phyloP scores from a whole-genome alignment of 1,140 invertebrate genomes.

The Achroia grisella region DNA sequence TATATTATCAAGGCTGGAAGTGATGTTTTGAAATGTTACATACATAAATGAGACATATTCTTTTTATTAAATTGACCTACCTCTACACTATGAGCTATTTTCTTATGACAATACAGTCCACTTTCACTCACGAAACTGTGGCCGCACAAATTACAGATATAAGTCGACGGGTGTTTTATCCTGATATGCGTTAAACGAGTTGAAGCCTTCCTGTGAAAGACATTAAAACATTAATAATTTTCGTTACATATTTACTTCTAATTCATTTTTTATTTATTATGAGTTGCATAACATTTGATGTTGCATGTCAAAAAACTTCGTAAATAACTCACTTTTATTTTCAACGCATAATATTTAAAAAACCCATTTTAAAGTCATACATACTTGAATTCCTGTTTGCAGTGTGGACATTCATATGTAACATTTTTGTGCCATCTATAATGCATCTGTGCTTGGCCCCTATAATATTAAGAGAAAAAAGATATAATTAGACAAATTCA shows the following conservation, averaged over 20 bases:
- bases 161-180: constrained; percentile 54
- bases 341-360: too few relatives aligned
- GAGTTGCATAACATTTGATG: too few relatives aligned
- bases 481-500: not conserved
- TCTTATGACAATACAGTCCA: constrained; percentile 53
- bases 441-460: constrained; percentile 52
- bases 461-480: constrained; percentile 23
- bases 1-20: too few relatives aligned
- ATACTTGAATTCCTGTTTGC: constrained; percentile 53
- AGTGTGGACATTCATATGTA: constrained; percentile 53
- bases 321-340: too few relatives aligned
- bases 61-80: constrained; percentile 23
- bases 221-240: too few relatives aligned
- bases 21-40: too few relatives aligned
- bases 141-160: constrained; percentile 53
- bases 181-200: constrained; percentile 56
- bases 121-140: constrained; percentile 59
- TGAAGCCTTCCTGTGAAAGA: constrained; percentile 43
- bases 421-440: constrained; percentile 62
- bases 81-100: constrained; percentile 43
- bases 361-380: too few relatives aligned
- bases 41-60: too few relatives aligned
- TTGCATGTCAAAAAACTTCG: too few relatives aligned
- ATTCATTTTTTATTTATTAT: too few relatives aligned
- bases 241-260: too few relatives aligned